Evolutionary conservation across 1,140 invertebrate species (phyloP), one percentile per base, ranked within the genome.

Genomic region (Apis laboriosa): DNA sequence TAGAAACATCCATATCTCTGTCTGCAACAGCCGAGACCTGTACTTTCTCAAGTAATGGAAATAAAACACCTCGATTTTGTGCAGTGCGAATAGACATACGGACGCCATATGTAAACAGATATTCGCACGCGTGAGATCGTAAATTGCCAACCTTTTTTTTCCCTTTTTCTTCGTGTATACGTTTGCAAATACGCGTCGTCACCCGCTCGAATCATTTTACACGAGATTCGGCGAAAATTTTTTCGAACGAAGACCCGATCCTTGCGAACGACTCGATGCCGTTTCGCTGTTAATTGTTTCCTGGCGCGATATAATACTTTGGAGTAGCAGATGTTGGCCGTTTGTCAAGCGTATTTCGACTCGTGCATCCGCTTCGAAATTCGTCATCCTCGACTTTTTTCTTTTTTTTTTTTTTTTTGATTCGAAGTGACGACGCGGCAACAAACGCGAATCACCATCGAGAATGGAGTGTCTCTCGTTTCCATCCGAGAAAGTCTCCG

Each of bases 1-100:
- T 74, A 55, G 67, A 80, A 71, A 74, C 53, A 80, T 80, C 51
- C 49, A 80, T 80, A 71, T 73, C 51, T 56, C 70, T 80, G 51
- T 64, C 70, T 49, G 51, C 21, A 63, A 24, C 70, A 73, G 63
- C 15, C 21, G 17, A 9, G 28, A 24, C 55, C 7, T 49, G n/a
- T 9, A 19, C 55, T n/a, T 66, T 49, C 49, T 55, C 77, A 51
- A 78, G 53, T 58, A 58, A 70, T 17, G 66, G 55, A 51, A 78
- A 78, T 78, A 70, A 78, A 78, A 78, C 77, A 43, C 19, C 17
- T 17, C 19, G 61, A 64, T 53, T 64, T 28, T n/a, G 34, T 21
- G 49, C 15, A 49, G 21, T 12, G 9, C 28, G 12, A 34, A 2
- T 21, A n/a, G 12, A 60, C n/a, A 24, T 56, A 72, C 28, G 43